Evolutionary conservation across 2,113 vertebrate genomes (phyloP), one percentile per base, ranked within the genome.

Genomic region (Potamarius usumacintae): DNA sequence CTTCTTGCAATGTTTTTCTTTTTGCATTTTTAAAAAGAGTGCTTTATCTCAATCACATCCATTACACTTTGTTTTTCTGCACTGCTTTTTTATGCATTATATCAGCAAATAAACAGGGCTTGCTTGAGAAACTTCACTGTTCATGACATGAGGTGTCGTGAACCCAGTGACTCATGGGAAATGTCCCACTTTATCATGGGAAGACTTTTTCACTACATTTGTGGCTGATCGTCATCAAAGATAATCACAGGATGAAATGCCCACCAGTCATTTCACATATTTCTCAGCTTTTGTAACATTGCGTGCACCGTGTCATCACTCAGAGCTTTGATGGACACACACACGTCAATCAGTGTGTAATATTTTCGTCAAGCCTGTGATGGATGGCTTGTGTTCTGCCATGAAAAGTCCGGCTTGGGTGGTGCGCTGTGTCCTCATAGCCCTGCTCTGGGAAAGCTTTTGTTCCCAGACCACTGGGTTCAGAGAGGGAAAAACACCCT

Each of bases 381-480:
- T 86, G 85, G 87, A 86, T 93, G 92, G 92, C 80, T 92, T 89
- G 82, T 92, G 90, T 60, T 83, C 89, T 74, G 86, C 84, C 86
- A 85, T 90, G 84, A 80, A 90, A 91, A 91, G 87, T 88, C 88
- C 80, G 86, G 86, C 76, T 87, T 63, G 77, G 62, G 62, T 74
- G 79, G n/a, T 67, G 83, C 52, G 84, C 53, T 48, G 72, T 87
- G 72, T 84, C 83, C 55, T 89, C 60, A 50, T 88, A 77, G 71
- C 2, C 84, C 81, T 86, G 85, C 77, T 93, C 93, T 95, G 94
- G 94, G 93, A 95, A 95, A 93, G 88, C 87, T 93, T 94, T 91
- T 77, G 90, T 94, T 95, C 94, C 92, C 95, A 95, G 91, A 92
- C 91, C 85, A 72, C 88, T 85, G 91, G 84, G 74, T 58, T 79